Percentiles rank a stretch among this genome's conserved stretches.
These are phyloP conservation scores for Ammodytes dubius DNA, from an alignment of 2,113 vertebrate genomes.

Conservation along the genomic window DNA sequence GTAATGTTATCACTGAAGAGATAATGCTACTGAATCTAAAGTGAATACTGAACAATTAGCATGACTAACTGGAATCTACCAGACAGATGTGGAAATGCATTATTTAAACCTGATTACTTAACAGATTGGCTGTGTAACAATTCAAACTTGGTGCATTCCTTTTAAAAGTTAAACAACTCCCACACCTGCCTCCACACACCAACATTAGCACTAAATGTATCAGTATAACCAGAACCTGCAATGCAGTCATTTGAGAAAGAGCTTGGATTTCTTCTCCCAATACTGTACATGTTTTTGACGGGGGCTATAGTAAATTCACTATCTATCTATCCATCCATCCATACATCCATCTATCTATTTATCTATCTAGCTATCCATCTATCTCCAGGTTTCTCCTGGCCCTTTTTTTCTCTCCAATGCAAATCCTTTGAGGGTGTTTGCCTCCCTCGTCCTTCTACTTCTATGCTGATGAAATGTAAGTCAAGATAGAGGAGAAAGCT, in stretches of 20 bases:
- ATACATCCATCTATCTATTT: background rate
- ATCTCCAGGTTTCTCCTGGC: background rate
- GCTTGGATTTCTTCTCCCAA: conserved; percentile 57
- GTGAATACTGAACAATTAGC: background rate
- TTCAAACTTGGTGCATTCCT: conserved; percentile 60
- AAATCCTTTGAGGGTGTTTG: conserved; percentile 5
- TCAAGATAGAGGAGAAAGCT: conserved; percentile 31
- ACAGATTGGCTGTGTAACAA: conserved; percentile 44
- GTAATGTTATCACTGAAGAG: background rate
- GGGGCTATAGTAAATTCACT: background rate
- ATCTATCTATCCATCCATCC: background rate
- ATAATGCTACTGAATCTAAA: conserved; percentile 3
- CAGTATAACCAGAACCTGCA: conserved; percentile 22
- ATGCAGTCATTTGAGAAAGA: conserved; percentile 36
- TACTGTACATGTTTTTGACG: conserved; percentile 11
- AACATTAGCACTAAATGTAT: conserved; percentile 56
- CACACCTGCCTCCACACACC: conserved; percentile 61
- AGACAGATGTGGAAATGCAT: conserved; percentile 5
- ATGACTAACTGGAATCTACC: conserved; percentile 24
- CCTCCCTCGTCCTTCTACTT: conserved; percentile 21
- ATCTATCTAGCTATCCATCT: background rate
- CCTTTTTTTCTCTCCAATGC: conserved; percentile 5
- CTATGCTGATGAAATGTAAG: conserved; percentile 60
- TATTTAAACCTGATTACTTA: conserved; percentile 48
- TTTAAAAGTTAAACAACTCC: conserved; percentile 56